These are phyloP conservation scores for Pelodiscus sinensis DNA, from an alignment of 2,113 vertebrate species.

Conservation along the genomic window DNA sequence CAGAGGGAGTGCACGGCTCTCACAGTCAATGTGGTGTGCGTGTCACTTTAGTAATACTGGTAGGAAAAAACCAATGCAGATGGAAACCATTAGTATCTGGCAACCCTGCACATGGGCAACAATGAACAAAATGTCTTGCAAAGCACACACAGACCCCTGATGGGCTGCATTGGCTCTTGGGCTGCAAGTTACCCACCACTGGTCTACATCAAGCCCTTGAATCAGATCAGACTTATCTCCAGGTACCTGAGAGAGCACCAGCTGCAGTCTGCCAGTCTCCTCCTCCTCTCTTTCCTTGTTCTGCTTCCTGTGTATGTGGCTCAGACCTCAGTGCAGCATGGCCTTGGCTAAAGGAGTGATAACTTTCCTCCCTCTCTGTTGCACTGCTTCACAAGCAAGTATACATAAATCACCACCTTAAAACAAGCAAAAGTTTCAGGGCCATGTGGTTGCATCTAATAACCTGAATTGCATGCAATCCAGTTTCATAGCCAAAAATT, in stretches of 20 bases:
- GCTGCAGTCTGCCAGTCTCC: not conserved
- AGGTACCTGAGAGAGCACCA: not conserved
- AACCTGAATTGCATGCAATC: not conserved
- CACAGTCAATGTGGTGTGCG: no score
- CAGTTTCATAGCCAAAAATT: not conserved
- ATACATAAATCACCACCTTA: not conserved
- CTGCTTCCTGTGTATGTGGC: not conserved
- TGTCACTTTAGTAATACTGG: no score
- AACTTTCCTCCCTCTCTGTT: not conserved
- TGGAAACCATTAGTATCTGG: no score
- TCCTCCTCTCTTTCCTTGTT: not conserved
- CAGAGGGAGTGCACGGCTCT: no score
- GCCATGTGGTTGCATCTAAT: not conserved
- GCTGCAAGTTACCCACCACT: no score
- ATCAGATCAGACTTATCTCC: not conserved
- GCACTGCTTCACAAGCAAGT: not conserved
- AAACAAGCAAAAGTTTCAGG: fast-evolving
- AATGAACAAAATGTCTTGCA: no score
- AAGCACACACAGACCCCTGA: no score
- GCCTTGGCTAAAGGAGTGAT: not conserved
- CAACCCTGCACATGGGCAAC: no score
- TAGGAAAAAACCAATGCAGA: no score
- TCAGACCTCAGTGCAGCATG: not conserved
- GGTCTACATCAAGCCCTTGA: not conserved
- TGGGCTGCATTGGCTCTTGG: no score